Conservation (phyloP, 2,888 invertebrate species). For the Idaea straminata region DNA sequence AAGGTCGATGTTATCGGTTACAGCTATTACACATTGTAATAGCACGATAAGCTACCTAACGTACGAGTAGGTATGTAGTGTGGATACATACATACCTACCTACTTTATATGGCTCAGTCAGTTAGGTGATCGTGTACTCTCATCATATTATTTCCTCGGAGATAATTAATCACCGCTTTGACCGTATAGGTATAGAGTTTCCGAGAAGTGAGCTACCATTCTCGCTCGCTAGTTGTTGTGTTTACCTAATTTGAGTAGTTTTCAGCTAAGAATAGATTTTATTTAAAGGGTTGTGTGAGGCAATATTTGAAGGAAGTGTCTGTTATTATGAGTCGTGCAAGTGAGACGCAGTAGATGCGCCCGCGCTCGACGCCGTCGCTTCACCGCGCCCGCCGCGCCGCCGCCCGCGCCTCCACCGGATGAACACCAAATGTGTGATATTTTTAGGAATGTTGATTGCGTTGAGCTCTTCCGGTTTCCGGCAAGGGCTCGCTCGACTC, state of each 20-base stretch:
- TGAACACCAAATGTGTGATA: constrained; percentile 79
- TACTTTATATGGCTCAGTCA: constrained; percentile 37
- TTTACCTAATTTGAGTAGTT: constrained; percentile 5
- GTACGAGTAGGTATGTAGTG: constrained; percentile 24
- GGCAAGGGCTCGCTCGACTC: constrained; percentile 42
- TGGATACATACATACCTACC: too few relatives aligned
- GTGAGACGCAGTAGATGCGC: constrained; percentile 28
- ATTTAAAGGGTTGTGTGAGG: constrained; percentile 2
- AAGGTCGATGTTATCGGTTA: constrained; percentile 73
- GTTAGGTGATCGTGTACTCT: constrained; percentile 15
- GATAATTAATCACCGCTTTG: constrained; percentile 3
- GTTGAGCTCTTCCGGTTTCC: constrained; percentile 73
- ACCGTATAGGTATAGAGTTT: not conserved
- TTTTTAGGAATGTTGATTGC: constrained; percentile 79
- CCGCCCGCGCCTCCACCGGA: constrained; percentile 53
- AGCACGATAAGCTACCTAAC: constrained; percentile 65
- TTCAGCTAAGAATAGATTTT: constrained; percentile 4
- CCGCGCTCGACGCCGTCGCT: constrained; percentile 32
- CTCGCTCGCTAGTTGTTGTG: constrained; percentile 2
- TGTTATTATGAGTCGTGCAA: constrained; percentile 7
- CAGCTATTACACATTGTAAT: constrained; percentile 71
- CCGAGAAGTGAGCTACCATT: constrained; percentile 1
- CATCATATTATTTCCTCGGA: constrained; percentile 2
- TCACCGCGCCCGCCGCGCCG: constrained; percentile 27
- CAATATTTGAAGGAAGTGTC: constrained; percentile 6